phyloP scores from a whole-genome alignment of 1,140 invertebrate species.

The Anastrepha ludens region DNA sequence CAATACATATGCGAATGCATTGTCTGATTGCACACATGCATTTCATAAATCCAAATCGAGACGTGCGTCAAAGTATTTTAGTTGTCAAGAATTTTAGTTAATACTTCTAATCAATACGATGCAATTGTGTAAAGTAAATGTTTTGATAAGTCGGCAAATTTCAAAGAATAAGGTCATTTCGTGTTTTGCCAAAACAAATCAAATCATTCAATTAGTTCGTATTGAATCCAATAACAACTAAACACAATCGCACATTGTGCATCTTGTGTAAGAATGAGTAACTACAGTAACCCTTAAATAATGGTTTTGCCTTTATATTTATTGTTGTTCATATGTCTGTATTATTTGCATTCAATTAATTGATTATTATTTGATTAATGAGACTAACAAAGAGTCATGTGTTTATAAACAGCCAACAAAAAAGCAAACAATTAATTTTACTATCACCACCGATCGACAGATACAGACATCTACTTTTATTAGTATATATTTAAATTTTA shows the following conservation, averaged over 20 bases:
- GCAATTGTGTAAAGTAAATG: not conserved
- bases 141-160: slow-evolving; percentile 13
- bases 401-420: not conserved
- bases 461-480: too few relatives aligned
- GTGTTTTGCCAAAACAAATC: not conserved
- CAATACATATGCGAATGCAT: too few relatives aligned
- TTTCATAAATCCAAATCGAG: not conserved
- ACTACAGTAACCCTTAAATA: not conserved
- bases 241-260: not conserved
- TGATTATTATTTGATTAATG: slow-evolving; percentile 44
- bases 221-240: not conserved
- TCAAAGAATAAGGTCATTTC: slow-evolving; percentile 37
- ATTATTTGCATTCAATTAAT: not conserved
- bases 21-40: too few relatives aligned
- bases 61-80: not conserved
- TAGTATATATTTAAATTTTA: too few relatives aligned
- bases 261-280: not conserved
- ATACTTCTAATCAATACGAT: not conserved
- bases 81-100: not conserved
- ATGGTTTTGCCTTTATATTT: not conserved
- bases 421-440: not conserved
- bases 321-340: not conserved
- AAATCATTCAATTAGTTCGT: slow-evolving; percentile 37
- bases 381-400: slow-evolving; percentile 21
- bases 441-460: not conserved